Base-by-base conservation (phyloP, 1,140 invertebrate genomes). In the Drosophila tristis region DNA sequence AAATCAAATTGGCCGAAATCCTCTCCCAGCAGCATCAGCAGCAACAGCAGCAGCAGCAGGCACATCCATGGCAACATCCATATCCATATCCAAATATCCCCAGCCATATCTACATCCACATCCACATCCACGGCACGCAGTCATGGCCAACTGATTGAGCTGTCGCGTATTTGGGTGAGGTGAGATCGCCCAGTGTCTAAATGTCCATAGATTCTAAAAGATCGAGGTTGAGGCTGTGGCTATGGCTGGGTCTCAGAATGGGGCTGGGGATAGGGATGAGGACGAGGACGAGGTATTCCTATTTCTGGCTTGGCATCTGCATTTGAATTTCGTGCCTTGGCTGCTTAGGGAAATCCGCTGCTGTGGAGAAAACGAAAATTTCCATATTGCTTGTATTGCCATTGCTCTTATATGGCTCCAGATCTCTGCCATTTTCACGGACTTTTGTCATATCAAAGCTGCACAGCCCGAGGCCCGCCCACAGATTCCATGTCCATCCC, bases 81-180 rank as follows among this genome's bases (percentile, higher is more conserved):
- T 39, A 31, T 35, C n/a, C 23, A 48, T 13, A 31, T 44, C 66
- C 66, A 70, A 35, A 25, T 29, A 13, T 39, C 35, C 47, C 42
- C 23, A 31, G 35, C 43, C 43, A 56, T 39, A 25, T 25, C 23
- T 0, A 25, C n/a, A 15, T 13, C 39, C 54, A n/a, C 77, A 66
- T 47, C 73, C 67, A 50, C 51, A 64, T 65, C 56, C 55, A 66
- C 74, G 79, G 71, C 80, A 86, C 84, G 82, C 82, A 86, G 82
- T 72, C 82, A 87, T 87, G 82, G 82, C 66, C 82, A 87, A 82
- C 78, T 86, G 82, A 86, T 86, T 86, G 82, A 86, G 82, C 82
- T 86, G 82, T 86, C 82, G 82, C 78, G 66, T 87, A 86, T 87
- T 86, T 87, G 82, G 82, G 65, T 87, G 82, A 77, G 82, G 65